Conservation (phyloP, 30 jellyfish, hydroid and myxozoan genomes). For the Sanderia malayensis region DNA sequence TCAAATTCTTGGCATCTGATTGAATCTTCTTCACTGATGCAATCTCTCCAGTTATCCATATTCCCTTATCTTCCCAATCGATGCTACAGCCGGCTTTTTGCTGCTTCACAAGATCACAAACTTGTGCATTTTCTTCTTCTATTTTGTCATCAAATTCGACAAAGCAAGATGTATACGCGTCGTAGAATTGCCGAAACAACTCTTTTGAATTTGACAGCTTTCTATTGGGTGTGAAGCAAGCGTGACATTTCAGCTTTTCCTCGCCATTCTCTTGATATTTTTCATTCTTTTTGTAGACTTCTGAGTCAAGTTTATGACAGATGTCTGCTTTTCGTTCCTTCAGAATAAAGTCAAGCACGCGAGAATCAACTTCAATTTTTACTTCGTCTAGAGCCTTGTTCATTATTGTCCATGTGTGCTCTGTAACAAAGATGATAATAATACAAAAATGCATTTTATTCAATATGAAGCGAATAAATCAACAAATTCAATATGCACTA, state of each 20-base stretch:
- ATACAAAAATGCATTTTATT: neutral
- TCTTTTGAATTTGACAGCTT: slow-evolving; percentile 1
- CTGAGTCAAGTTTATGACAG: neutral
- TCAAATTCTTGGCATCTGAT: neutral
- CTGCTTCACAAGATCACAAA: neutral
- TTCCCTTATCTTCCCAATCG: neutral
- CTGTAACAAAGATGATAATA: neutral
- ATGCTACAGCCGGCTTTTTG: neutral
- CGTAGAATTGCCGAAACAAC: slow-evolving; percentile 2
- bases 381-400: slow-evolving; percentile 25
- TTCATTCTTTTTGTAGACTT: slow-evolving; percentile 11
- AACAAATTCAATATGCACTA: neutral
- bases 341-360: slow-evolving; percentile 3
- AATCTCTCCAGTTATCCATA: neutral
- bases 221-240: slow-evolving; percentile 22
- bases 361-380: slow-evolving; percentile 7
- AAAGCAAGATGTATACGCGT: neutral
- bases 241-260: neutral
- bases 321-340: slow-evolving; percentile 2
- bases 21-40: neutral
- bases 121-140: neutral
- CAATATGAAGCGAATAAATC: neutral
- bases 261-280: neutral
- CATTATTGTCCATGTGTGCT: slow-evolving; percentile 27
- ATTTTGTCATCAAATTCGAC: neutral